Conservation (phyloP, 2,888 invertebrate genomes). For the Morpho helenor region DNA sequence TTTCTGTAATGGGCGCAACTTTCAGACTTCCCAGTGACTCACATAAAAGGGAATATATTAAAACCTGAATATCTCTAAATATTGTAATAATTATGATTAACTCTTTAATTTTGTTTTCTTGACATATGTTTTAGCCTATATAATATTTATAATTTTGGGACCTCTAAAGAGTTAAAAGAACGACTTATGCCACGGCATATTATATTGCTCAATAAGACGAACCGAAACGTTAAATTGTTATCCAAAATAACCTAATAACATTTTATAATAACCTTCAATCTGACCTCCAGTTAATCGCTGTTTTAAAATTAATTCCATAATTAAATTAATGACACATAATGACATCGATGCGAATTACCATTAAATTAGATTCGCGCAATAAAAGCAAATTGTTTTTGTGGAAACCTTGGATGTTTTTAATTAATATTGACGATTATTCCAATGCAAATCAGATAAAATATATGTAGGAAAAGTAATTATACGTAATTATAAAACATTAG, state of each 20-base stretch:
- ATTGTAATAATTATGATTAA: too few species aligned
- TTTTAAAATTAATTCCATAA: constrained; percentile 19
- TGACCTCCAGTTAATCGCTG: constrained; percentile 14
- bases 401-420: constrained; percentile 12
- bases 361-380: constrained; percentile 22
- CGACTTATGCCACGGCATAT: too few species aligned
- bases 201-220: too few species aligned
- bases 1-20: too few species aligned
- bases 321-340: constrained; percentile 15
- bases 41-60: too few species aligned
- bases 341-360: constrained; percentile 13
- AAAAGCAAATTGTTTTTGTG: constrained; percentile 14
- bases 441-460: neutral
- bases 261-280: constrained; percentile 6
- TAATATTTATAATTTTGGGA: too few species aligned
- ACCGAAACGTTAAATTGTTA: neutral
- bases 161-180: too few species aligned
- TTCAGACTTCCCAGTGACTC: too few species aligned
- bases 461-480: neutral
- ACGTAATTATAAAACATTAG: too few species aligned
- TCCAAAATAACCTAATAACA: neutral
- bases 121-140: too few species aligned
- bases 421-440: constrained; percentile 10
- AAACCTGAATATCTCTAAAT: too few species aligned
- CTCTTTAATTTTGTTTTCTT: neutral